These are phyloP conservation scores for Drosophila simulans DNA, from an alignment of 1,140 invertebrate genomes.

Conservation along the genomic window DNA sequence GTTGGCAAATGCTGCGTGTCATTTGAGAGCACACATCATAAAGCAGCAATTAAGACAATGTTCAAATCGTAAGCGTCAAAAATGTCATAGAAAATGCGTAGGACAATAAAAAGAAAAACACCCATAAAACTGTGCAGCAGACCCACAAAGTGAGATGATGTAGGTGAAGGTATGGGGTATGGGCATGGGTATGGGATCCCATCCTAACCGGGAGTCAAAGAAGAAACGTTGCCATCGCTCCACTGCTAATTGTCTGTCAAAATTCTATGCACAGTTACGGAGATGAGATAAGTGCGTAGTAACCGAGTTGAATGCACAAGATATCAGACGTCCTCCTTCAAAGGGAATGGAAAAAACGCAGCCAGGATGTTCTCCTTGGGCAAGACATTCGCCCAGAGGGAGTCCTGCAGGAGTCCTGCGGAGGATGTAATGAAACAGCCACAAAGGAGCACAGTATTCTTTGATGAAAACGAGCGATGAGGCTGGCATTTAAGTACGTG, in stretches of 20 bases:
- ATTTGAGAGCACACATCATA: slow-evolving; percentile 80
- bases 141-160: slow-evolving; percentile 11
- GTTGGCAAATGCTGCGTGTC: slow-evolving; percentile 72
- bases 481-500: slow-evolving; percentile 25
- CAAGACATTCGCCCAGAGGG: slow-evolving; percentile 31
- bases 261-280: slow-evolving; percentile 73
- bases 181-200: not conserved
- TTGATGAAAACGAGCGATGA: slow-evolving; percentile 24
- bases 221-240: slow-evolving; percentile 62
- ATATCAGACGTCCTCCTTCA: slow-evolving; percentile 42
- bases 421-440: slow-evolving; percentile 24
- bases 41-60: slow-evolving; percentile 82
- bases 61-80: slow-evolving; percentile 80
- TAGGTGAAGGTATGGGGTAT: not conserved
- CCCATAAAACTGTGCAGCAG: slow-evolving; percentile 63
- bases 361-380: slow-evolving; percentile 16
- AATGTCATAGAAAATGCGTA: slow-evolving; percentile 75
- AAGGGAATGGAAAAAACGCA: slow-evolving; percentile 34
- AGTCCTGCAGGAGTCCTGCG: slow-evolving; percentile 10
- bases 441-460: slow-evolving; percentile 34
- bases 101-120: slow-evolving; percentile 78
- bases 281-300: slow-evolving; percentile 76
- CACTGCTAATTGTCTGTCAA: slow-evolving; percentile 79
- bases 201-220: slow-evolving; percentile 21
- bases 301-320: slow-evolving; percentile 66